Base-by-base conservation (phyloP, 2,888 invertebrate species). In the Agriopis leucophaearia region DNA sequence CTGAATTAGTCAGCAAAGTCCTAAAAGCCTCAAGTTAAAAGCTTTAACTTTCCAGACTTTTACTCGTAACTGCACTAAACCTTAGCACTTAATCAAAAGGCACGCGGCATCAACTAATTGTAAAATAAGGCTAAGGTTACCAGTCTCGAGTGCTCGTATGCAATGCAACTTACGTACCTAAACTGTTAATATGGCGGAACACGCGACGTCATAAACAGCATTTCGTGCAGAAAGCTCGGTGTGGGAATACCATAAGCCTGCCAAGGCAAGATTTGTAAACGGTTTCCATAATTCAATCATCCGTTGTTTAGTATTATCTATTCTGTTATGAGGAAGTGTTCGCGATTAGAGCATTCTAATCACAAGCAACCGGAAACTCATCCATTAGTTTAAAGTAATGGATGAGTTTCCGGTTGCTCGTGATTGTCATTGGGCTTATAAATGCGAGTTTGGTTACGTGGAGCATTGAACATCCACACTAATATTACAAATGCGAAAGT, bases 151-250 rank as follows among this genome's bases (percentile, higher is more conserved):
- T 64, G 69, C 59, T 56, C 66, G 70, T 77, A 80, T 84, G 82
- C 83, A 82, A 74, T 73, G 70, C 64, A 50, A 57, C 61, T 66
- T 56, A 18, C 36, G 51, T 51, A 48, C n/a, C 42, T 42, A 38
- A 16, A 60, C 27, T 45, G 66, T 74, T 76, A 74, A 79, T 76
- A 76, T 70, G 78, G 74, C 73, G 70, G 73, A 79, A 72, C 84
- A 84, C 84, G 84, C 84, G 73, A 84, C 71, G 72, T 65, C 69
- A 77, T 79, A 76, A 78, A 72, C 60, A 13, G n/a, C n/a, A 64
- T 73, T 80, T 78, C 83, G 81, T 83, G 82, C 72, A 66, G 44
- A 44, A 65, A 70, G 47, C 73, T 63, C 63, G 62, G 69, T 69
- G 71, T 70, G 56, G 50, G 38, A 61, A 63, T 70, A 54, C 63